Percentiles rank a stretch among this genome's conserved stretches.
Conservation (phyloP, 2,888 invertebrate genomes). For the Creontiades dilutus region DNA sequence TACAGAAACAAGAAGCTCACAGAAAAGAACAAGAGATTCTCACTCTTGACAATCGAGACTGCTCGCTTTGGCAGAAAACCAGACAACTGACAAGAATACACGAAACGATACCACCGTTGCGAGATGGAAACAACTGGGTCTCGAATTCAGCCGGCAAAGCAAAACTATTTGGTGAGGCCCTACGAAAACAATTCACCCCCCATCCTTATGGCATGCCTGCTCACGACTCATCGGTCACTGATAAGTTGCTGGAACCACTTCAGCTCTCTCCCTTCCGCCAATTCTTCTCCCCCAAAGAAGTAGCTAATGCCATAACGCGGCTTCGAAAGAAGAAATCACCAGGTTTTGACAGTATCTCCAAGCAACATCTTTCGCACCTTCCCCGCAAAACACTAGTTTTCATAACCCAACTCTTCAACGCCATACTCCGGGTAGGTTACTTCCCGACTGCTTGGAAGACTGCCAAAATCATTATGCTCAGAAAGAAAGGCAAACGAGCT, state of each 20-base stretch:
- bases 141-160: background rate
- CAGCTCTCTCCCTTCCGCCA: background rate
- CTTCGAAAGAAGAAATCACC: slow-evolving; percentile 12
- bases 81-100: background rate
- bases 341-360: background rate
- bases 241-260: background rate
- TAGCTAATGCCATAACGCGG: background rate
- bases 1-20: too few relatives aligned
- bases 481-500: too few relatives aligned
- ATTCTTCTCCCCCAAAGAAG: background rate
- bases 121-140: background rate
- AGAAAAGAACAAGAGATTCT: slow-evolving; percentile 18
- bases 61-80: slow-evolving; percentile 21
- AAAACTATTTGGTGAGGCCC: background rate
- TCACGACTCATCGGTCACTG: background rate
- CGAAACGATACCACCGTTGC: background rate
- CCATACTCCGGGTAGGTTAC: background rate
- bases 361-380: slow-evolving; percentile 43
- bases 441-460: background rate
- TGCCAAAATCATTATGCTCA: too few relatives aligned
- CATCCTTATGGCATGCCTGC: background rate
- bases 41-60: background rate
- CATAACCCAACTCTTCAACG: slow-evolving; percentile 26
- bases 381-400: background rate
- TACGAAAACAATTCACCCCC: slow-evolving; percentile 22